Percentiles rank a stretch among this genome's conserved stretches.
These are phyloP conservation scores for Tetrax tetrax DNA, from an alignment of 2,113 vertebrate species.

Conservation along the genomic window DNA sequence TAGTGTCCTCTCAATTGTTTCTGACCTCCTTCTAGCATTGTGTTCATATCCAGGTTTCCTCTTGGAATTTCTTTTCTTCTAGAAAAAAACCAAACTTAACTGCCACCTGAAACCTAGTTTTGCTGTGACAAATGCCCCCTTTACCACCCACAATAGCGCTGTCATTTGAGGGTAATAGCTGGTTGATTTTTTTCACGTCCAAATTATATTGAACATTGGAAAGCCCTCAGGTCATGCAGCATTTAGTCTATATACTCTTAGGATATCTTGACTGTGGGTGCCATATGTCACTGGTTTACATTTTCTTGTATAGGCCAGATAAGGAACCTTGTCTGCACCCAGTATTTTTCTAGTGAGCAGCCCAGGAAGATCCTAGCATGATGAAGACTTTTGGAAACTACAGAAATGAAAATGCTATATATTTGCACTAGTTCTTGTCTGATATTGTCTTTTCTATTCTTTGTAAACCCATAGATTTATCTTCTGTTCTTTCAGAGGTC, in stretches of 20 bases:
- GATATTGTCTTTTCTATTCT: background rate
- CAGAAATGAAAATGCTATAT: background rate
- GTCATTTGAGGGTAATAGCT: background rate
- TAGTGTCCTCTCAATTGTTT: background rate
- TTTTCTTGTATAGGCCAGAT: background rate
- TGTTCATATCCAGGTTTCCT: background rate
- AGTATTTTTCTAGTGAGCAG: background rate
- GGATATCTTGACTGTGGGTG: background rate
- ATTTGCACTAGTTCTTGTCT: background rate
- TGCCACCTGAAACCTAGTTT: background rate
- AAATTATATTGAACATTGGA: background rate
- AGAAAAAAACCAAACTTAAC: background rate
- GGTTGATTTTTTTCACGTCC: background rate
- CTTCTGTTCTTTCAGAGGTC: background rate
- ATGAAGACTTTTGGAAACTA: background rate
- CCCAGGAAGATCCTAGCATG: background rate
- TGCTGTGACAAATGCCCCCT: background rate
- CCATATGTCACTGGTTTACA: background rate
- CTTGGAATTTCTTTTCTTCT: background rate
- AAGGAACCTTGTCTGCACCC: background rate
- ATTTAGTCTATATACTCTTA: background rate
- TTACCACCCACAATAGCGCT: background rate
- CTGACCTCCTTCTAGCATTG: background rate
- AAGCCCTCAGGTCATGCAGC: background rate
- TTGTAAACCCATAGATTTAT: background rate